Base-by-base conservation (phyloP, 1,140 invertebrate species). In the Pteromalus puparum region DNA sequence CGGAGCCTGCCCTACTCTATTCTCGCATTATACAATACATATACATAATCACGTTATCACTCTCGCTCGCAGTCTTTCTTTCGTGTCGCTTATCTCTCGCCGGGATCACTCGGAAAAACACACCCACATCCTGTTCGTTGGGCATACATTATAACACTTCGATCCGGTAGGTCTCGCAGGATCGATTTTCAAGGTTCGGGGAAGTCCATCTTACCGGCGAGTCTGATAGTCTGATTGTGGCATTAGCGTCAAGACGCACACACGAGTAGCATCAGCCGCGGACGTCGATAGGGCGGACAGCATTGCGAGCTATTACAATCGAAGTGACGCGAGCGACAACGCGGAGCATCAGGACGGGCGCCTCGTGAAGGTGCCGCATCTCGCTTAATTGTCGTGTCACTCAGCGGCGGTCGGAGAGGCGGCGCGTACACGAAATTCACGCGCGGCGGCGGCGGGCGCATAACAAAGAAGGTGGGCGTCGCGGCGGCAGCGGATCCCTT, bases 331-430 rank as follows among this genome's bases (percentile, higher is more conserved):
- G 38, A 4, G 30, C 38, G 18, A 15, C 46, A 48, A 10, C 10
- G 10, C 2, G 46, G 1, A 48, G 2, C 9, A 1, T 1, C 1
- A 48, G 13, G 46, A 12, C 13, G 21, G 65, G n/a, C 67, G 26
- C 67, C 28, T 7, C 5, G 53, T 4, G 21, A 61, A 61, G 53
- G 53, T n/a, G 48, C 48, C 18, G 28, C 72, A 13, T 75, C 73
- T 75, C 74, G 24, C 74, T 42, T 53, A 53, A 76, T 76, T 28
- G n/a, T 76, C 76, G 48, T 34, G 76, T 78, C 76, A 78, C 76
- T 78, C 76, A 78, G 24, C 5, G 18, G 13, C 5, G 9, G n/a
- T 28, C 26, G 18, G 26, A 28, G 18, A 72, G 26, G 68, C 10
- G 68, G 28, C 24, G 28, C 24, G 12, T 24, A 24, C 18, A 34